phyloP scores from a whole-genome alignment of 2,797 vertebrate genomes.

The Poecilia picta region DNA sequence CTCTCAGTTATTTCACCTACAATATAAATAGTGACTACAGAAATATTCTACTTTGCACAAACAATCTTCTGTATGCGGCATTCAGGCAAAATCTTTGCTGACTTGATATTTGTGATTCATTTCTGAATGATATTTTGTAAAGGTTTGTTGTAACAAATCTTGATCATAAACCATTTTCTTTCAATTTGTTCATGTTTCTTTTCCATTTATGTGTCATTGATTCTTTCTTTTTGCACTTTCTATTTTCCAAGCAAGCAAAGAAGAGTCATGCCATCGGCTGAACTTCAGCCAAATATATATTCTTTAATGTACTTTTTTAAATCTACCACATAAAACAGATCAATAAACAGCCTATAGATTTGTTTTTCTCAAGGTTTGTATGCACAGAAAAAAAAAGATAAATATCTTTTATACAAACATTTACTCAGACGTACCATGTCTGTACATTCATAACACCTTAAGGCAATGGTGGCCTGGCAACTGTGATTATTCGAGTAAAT shows the following conservation, averaged over 20 bases:
- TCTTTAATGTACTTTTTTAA: neutral
- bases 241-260: neutral
- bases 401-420: conserved; percentile 17
- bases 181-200: neutral
- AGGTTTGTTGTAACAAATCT: neutral
- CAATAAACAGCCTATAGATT: neutral
- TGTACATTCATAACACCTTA: conserved; percentile 61
- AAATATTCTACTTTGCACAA: neutral
- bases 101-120: neutral
- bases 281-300: neutral
- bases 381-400: neutral
- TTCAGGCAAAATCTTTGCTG: neutral
- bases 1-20: neutral
- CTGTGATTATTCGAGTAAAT: conserved; percentile 63
- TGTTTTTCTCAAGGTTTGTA: conserved; percentile 37
- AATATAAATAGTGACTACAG: neutral
- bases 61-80: neutral
- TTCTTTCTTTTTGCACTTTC: neutral
- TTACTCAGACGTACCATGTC: conserved; percentile 19
- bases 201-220: neutral
- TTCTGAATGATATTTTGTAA: neutral
- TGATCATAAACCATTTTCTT: neutral
- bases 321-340: conserved; percentile 5
- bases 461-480: conserved; percentile 75
- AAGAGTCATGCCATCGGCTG: neutral